These are phyloP conservation scores for Spinus pinus DNA, from an alignment of 2,797 vertebrate genomes.

Conservation along the genomic window DNA sequence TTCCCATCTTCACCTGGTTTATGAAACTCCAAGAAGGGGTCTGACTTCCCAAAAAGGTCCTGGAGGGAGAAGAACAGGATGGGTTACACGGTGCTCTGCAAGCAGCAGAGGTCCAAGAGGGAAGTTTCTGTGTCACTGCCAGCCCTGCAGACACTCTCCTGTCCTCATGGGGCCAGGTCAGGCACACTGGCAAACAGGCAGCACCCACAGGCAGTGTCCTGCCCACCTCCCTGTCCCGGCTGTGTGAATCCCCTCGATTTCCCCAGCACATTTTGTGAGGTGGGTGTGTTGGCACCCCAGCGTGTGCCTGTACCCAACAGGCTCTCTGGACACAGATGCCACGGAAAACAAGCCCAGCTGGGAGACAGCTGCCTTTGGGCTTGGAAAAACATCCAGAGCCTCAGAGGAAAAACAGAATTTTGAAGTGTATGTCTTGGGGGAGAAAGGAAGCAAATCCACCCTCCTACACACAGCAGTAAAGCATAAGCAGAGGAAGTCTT, in stretches of 20 bases:
- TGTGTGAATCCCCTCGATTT: accelerated
- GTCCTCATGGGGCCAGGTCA: accelerated
- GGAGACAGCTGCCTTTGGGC: neutral
- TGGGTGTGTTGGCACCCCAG: accelerated
- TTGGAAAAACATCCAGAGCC: conserved; percentile 22
- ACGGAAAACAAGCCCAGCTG: neutral
- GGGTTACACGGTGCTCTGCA: neutral
- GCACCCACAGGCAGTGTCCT: neutral
- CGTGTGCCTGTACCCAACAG: accelerated
- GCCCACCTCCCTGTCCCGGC: neutral
- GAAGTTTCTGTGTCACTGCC: neutral
- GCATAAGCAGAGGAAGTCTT: neutral
- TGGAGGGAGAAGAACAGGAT: conserved; percentile 42
- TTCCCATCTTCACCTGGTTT: conserved; percentile 93
- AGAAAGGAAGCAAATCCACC: neutral
- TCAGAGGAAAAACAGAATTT: conserved; percentile 4
- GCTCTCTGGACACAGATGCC: neutral
- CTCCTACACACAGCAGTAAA: neutral
- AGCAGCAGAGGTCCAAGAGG: neutral
- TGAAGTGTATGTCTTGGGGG: neutral
- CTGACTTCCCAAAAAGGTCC: conserved; percentile 98
- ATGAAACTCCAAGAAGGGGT: conserved; percentile 95
- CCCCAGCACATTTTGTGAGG: accelerated
- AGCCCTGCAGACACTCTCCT: neutral
- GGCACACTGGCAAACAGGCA: neutral